phyloP scores from a whole-genome alignment of 2,888 invertebrate species.

The Apomyelois bistriatella region DNA sequence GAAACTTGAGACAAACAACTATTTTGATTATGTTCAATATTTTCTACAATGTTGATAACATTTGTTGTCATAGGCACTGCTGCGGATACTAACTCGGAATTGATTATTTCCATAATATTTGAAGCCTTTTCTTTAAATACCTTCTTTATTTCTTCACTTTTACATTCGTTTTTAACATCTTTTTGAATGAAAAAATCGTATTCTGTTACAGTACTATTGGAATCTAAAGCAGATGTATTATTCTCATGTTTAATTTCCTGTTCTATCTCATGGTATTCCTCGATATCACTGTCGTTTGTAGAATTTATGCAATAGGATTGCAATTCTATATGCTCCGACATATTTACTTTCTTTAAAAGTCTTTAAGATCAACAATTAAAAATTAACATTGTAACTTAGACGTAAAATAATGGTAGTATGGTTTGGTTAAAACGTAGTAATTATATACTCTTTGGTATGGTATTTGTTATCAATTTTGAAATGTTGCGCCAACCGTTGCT shows the following conservation, averaged over 20 bases:
- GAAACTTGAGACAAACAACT: constrained; percentile 36
- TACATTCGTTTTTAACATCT: constrained; percentile 36
- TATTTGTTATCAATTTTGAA: constrained; percentile 19
- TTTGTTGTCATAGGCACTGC: constrained; percentile 43
- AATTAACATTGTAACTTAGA: no score
- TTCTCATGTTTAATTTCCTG: constrained; percentile 35
- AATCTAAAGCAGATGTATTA: constrained; percentile 28
- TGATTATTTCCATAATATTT: constrained; percentile 58
- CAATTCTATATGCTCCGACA: constrained; percentile 57
- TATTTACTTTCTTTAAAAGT: constrained; percentile 22
- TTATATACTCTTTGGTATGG: no score
- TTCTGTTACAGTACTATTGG: constrained; percentile 35
- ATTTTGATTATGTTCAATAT: constrained; percentile 27
- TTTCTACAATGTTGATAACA: constrained; percentile 37
- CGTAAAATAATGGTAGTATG: no score
- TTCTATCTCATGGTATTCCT: constrained; percentile 64
- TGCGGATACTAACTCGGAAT: constrained; percentile 45
- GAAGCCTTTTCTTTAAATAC: constrained; percentile 35
- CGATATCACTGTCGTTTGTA: constrained; percentile 43
- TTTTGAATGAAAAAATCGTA: constrained; percentile 57
- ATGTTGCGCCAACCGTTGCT: constrained; percentile 35
- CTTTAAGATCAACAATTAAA: no score
- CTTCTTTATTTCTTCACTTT: constrained; percentile 42
- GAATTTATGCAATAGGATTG: constrained; percentile 33
- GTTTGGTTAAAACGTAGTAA: no score